phyloP scores from a whole-genome alignment of 2,888 invertebrate genomes.

The Timema cristinae region DNA sequence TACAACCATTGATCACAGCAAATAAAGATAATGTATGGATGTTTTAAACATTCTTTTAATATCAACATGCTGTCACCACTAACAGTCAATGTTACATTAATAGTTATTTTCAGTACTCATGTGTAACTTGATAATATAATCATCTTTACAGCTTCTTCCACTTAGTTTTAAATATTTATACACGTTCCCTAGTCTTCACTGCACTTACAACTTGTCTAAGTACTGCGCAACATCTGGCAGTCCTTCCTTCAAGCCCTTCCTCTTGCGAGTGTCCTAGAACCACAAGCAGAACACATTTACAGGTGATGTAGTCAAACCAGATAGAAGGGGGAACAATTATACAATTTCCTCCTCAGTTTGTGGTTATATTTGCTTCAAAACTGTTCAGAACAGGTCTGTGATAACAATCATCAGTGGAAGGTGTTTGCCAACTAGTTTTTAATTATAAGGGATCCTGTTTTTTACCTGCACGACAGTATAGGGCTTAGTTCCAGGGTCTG shows the following conservation, averaged over 20 bases:
- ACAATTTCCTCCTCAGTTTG: conserved; percentile 38
- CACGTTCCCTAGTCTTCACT: conserved; percentile 25
- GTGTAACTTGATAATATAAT: too few relatives aligned
- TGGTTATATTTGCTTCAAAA: conserved; percentile 38
- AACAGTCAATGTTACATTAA: too few relatives aligned
- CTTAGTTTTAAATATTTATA: too few relatives aligned
- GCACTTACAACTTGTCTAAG: conserved; percentile 94
- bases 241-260: conserved; percentile 98
- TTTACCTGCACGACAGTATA: conserved; percentile 72
- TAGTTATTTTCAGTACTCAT: too few relatives aligned
- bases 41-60: too few relatives aligned
- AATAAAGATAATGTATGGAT: too few relatives aligned
- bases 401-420: conserved; percentile 40
- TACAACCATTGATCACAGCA: too few relatives aligned
- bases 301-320: too few relatives aligned
- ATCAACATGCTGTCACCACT: too few relatives aligned
- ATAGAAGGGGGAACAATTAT: too few relatives aligned
- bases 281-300: conserved; percentile 21
- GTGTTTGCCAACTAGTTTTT: background rate
- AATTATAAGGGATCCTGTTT: background rate
- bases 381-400: conserved; percentile 45
- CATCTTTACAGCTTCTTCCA: too few relatives aligned
- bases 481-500: conserved; percentile 71
- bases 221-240: conserved; percentile 93
- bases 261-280: conserved; percentile 86